These are phyloP conservation scores for Phalangium opilio DNA, from an alignment of 2,888 invertebrate species.

Conservation along the genomic window DNA sequence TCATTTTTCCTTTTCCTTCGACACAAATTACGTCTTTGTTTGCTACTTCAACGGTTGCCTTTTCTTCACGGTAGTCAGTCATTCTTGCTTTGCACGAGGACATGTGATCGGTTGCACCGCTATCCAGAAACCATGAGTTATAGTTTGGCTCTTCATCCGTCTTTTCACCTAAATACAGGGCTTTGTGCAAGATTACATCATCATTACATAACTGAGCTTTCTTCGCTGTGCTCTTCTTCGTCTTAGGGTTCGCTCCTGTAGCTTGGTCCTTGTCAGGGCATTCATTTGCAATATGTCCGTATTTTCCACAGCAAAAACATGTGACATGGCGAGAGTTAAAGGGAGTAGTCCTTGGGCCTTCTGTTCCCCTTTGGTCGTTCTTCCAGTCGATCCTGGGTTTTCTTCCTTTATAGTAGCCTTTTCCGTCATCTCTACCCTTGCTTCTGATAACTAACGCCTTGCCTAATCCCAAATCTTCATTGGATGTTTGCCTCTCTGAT, in stretches of 20 bases:
- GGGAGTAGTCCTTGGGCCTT: too few relatives aligned
- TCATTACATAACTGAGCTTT: too few relatives aligned
- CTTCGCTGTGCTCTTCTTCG: too few relatives aligned
- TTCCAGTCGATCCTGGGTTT: background rate
- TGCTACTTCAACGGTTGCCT: constrained; percentile 5
- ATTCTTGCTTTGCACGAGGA: constrained; percentile 2
- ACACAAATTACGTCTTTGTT: constrained; percentile 2
- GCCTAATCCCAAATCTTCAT: background rate
- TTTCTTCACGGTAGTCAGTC: background rate
- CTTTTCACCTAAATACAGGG: too few relatives aligned
- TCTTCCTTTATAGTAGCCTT: background rate
- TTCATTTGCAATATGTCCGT: constrained; percentile 5
- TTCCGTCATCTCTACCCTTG: background rate
- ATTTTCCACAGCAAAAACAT: constrained; percentile 3
- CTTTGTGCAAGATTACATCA: too few relatives aligned
- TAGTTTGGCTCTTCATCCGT: too few relatives aligned
- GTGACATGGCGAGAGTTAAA: background rate
- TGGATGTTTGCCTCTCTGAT: background rate
- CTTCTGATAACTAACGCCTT: background rate
- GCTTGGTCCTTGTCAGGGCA: background rate
- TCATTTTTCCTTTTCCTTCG: constrained; percentile 3
- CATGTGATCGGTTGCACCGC: constrained; percentile 10
- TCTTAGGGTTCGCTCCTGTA: too few relatives aligned
- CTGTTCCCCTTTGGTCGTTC: too few relatives aligned
- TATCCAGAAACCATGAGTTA: constrained; percentile 3